Evolutionary conservation across 2,888 invertebrate genomes (phyloP), one percentile per base, ranked within the genome.

Genomic region (Minunthozetes semirufus): DNA sequence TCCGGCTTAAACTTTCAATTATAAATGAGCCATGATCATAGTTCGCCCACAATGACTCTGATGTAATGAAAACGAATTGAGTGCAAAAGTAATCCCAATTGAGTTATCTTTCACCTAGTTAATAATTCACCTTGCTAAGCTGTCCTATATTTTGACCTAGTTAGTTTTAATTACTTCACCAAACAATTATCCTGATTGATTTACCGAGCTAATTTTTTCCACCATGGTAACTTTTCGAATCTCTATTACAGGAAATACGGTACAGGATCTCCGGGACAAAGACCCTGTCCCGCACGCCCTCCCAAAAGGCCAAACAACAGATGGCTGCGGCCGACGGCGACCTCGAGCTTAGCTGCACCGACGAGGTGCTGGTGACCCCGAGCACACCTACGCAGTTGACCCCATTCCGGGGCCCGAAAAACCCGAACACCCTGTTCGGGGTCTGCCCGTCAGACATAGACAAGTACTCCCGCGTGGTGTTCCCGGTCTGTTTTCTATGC

Each of bases 381-480:
- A 27, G 38, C 66, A 73, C 73, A 1, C 59, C 59, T 0, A 56
- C 73, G 8, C 17, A 6, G 17, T 15, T 27, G n/a, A 53, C 33
- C 1, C 46, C 73, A 17, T 56, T 73, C 25, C 63, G 53, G 3
- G 73, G 73, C 53, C 73, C 74, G 19, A 76, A 75, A 38, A 76
- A 78, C 50, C 78, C 75, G 25, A 79, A 76, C 71, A 78, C 76
- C 25, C 56, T 79, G 38, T 61, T 76, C 33, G 93, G 85, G 81
- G 91, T 94, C 84, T 94, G 94, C 81, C 95, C 95, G 76, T 95
- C 95, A 83, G 96, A 95, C 86, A 98, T 98, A 85, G 98, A 98
- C 88, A 97, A 97, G 86, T 97, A 97, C 85, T 96, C 97, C 78
- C 90, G 98, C 82, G 94, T 97, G 85, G 91, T 96, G 82, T 99